Conservation (phyloP, 2,797 vertebrate genomes). For the Odontamblyopus rebecca region DNA sequence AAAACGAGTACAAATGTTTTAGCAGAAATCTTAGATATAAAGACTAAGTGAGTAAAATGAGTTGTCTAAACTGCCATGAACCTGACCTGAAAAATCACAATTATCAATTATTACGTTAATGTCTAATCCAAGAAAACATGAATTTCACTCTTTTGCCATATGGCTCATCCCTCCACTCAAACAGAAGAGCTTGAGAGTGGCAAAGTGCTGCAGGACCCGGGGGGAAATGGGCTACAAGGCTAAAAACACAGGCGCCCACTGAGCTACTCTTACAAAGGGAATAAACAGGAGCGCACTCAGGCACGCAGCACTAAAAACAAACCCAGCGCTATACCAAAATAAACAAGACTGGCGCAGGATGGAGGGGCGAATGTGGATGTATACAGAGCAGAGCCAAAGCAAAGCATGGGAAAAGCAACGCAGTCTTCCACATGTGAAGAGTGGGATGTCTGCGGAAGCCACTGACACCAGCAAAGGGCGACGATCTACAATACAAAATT, state of each 20-base stretch:
- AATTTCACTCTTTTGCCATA: too few relatives aligned
- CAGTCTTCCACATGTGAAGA: not conserved
- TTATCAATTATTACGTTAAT: too few relatives aligned
- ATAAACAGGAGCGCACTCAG: constrained; percentile 46
- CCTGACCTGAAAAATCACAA: too few relatives aligned
- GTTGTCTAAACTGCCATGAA: too few relatives aligned
- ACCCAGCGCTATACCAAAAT: constrained; percentile 43
- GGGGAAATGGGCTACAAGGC: constrained; percentile 61
- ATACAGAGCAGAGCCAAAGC: constrained; percentile 1
- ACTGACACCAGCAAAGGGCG: not conserved
- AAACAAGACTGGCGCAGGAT: constrained; percentile 24
- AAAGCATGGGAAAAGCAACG: not conserved
- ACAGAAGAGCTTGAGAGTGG: constrained; percentile 48
- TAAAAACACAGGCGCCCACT: constrained; percentile 20
- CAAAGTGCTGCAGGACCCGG: constrained; percentile 59
- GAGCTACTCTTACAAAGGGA: constrained; percentile 40
- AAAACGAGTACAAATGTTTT: too few relatives aligned
- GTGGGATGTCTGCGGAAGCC: not conserved
- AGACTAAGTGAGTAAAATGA: too few relatives aligned
- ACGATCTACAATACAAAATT: not conserved
- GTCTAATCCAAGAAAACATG: too few relatives aligned
- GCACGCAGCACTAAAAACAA: constrained; percentile 58
- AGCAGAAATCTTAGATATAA: too few relatives aligned
- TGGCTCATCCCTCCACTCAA: constrained; percentile 37
- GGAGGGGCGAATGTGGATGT: constrained; percentile 18